A percentile compares a stretch with the other conserved stretches of the same genome.
Conservation (phyloP, 2,888 invertebrate species). For the Tenthredo livida region DNA sequence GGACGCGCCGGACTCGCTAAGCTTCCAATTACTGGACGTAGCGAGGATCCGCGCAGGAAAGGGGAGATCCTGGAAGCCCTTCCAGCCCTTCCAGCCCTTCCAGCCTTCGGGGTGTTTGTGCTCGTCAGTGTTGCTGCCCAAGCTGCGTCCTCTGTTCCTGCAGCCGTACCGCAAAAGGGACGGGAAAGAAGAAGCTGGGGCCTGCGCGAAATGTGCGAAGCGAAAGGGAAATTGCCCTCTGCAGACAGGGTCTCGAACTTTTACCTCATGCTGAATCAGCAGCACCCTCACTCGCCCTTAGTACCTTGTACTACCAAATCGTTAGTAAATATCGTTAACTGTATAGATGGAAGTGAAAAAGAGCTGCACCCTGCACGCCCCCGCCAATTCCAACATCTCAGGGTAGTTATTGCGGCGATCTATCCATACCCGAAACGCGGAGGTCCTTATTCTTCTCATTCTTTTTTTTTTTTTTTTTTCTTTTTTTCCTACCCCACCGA, state of each 20-base stretch:
- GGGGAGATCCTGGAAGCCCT: background rate
- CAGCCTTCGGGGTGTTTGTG: constrained; percentile 33
- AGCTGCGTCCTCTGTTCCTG: background rate
- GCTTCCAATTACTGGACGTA: constrained; percentile 48
- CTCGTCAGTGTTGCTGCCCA: background rate
- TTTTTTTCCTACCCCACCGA: background rate
- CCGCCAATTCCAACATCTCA: background rate
- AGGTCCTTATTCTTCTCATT: background rate
- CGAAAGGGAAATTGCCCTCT: constrained; percentile 26
- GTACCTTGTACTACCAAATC: background rate
- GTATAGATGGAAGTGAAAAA: background rate
- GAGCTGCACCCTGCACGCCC: background rate
- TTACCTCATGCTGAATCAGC: constrained; percentile 3
- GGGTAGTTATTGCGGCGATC: background rate
- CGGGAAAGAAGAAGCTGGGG: too few species aligned
- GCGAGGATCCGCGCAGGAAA: background rate
- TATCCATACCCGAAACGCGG: background rate
- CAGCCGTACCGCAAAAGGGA: background rate
- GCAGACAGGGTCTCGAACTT: background rate
- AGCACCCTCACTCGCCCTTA: background rate
- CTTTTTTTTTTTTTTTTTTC: background rate
- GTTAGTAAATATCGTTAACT: background rate
- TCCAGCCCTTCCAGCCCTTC: background rate
- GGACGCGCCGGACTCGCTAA: constrained; percentile 45
- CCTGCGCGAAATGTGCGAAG: too few species aligned